A percentile compares a stretch with the other conserved stretches of the same genome.
Conservation (phyloP, 2,797 vertebrate species). For the Sebastiscus tertius region DNA sequence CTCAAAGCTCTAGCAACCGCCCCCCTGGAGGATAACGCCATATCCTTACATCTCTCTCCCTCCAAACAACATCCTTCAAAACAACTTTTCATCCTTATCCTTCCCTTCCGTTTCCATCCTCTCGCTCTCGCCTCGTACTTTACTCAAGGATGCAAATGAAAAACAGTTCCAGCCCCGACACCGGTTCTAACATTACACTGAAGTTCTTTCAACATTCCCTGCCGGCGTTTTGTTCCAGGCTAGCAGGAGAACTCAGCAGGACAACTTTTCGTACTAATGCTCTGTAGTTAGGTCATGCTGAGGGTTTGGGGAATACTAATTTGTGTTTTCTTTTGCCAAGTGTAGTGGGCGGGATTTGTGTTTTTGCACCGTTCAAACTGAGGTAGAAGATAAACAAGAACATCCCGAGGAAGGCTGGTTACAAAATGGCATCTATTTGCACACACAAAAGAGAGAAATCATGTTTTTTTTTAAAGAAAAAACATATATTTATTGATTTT, state of each 20-base stretch:
- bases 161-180: constrained; percentile 31
- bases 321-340: constrained; percentile 4
- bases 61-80: constrained; percentile 55
- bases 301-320: constrained; percentile 34
- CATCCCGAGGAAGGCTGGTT: background rate
- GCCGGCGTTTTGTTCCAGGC: constrained; percentile 37
- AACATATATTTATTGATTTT: too few relatives aligned
- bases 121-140: background rate
- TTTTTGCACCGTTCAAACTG: constrained; percentile 2
- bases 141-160: constrained; percentile 51
- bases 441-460: background rate
- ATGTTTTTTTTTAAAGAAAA: too few relatives aligned
- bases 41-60: constrained; percentile 50
- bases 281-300: constrained; percentile 44
- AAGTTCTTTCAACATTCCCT: constrained; percentile 45
- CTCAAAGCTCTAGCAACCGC: constrained; percentile 36
- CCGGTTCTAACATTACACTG: constrained; percentile 44
- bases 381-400: constrained; percentile 27
- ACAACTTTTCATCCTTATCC: constrained; percentile 37
- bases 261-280: constrained; percentile 32
- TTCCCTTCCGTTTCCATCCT: constrained; percentile 5
- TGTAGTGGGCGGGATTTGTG: background rate
- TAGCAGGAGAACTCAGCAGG: constrained; percentile 46
- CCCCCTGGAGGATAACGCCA: constrained; percentile 47
- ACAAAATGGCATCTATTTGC: background rate